Evolutionary conservation across 2,113 vertebrate species (phyloP), one percentile per base, ranked within the genome.

Genomic region (Thunnus thynnus): DNA sequence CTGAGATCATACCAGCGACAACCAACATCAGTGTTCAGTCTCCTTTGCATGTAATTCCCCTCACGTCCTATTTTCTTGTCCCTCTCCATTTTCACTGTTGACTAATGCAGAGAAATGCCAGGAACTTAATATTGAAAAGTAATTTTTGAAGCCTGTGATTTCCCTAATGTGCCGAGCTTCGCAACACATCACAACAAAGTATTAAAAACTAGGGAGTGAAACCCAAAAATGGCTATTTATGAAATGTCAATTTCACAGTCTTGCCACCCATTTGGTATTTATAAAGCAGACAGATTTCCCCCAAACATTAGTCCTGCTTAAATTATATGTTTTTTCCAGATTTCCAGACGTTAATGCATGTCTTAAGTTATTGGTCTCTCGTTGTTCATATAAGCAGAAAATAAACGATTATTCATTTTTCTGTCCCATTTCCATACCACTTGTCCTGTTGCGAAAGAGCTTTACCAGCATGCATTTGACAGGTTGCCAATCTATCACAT

Each of bases 21-120:
- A 65, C 50, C 32, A 32, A 60, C 12, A 65, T 65, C 17, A n/a
- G 3, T 54, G 67, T 66, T 74, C 80, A 83, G 4, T 77, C 13
- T 2, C 44, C 50, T 87, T 62, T 82, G 46, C 66, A 48, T 88
- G 56, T 71, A 57, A 82, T 72, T 77, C 41, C 20, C 7, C 41
- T 71, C 2, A 17, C 13, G 52, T 17, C 25, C 36, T 22, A 50
- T 86, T 83, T 72, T 9, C 72, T 36, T 8, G 25, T 63, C 12
- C 65, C 7, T 60, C 27, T 76, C 18, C 13, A 65, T 79, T 79
- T 82, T 81, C 55, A 47, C n/a, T 55, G 56, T 54, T 80, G 69
- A 76, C 12, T 79, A 62, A 74, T 51, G 44, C 32, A 47, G 54
- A 74, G 13, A 86, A 72, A 70, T 72, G 44, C 48, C 46, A 67